phyloP scores from a whole-genome alignment of 2,888 invertebrate genomes.

The Trimorus sp. region DNA sequence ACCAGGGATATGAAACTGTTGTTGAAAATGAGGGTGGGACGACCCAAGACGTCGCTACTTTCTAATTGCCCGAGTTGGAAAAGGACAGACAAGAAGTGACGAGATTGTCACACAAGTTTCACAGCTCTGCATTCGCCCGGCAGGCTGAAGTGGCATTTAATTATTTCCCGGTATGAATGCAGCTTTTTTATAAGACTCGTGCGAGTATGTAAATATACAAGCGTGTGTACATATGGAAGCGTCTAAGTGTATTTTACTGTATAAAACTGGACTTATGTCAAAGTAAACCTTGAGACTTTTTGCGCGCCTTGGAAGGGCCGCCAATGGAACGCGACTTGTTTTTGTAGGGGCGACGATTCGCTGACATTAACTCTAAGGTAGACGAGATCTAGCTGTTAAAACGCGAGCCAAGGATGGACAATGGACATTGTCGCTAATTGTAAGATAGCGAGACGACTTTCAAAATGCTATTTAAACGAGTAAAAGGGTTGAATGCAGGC shows the following conservation, averaged over 20 bases:
- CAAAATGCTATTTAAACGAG: slow-evolving; percentile 8
- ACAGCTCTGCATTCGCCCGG: slow-evolving; percentile 61
- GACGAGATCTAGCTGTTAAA: slow-evolving; percentile 70
- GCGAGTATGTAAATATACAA: slow-evolving; percentile 71
- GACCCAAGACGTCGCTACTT: no score
- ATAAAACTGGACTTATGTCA: slow-evolving; percentile 69
- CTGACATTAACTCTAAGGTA: slow-evolving; percentile 71
- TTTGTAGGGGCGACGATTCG: slow-evolving; percentile 67
- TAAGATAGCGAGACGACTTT: slow-evolving; percentile 66
- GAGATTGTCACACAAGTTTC: no score
- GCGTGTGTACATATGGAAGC: slow-evolving; percentile 64
- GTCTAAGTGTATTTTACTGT: slow-evolving; percentile 79
- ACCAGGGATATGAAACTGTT: no score
- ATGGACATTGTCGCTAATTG: slow-evolving; percentile 66
- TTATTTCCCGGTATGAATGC: slow-evolving; percentile 67
- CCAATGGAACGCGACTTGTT: slow-evolving; percentile 71
- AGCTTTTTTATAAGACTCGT: slow-evolving; percentile 62
- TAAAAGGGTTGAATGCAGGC: slow-evolving; percentile 12
- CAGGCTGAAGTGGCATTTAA: slow-evolving; percentile 68
- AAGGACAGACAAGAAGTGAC: no score
- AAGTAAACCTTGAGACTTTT: slow-evolving; percentile 21
- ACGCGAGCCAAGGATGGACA: slow-evolving; percentile 65
- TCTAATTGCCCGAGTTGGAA: no score
- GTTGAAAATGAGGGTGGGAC: no score
- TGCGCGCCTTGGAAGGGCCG: neutral